Evolutionary conservation across 2,797 vertebrate species (phyloP), one percentile per base, ranked within the genome.

Genomic region (Lindbergichthys nudifrons): DNA sequence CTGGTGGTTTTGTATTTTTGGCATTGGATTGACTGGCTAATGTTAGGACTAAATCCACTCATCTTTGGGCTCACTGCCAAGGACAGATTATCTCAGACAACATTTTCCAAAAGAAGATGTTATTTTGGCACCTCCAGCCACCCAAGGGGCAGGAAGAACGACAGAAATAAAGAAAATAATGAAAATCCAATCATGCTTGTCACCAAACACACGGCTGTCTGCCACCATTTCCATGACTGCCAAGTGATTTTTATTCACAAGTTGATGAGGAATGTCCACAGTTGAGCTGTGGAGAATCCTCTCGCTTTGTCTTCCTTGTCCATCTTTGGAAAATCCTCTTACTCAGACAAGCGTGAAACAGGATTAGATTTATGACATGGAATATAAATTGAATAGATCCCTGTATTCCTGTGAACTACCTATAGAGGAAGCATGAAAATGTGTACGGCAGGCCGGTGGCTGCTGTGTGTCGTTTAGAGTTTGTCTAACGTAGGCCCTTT

Each of bases 61-160:
- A 85, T 93, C 87, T 81, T 64, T 82, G 80, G 70, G 79, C 65
- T 53, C 78, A 61, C 70, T 81, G 82, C 79, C 81, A 95, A 94
- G 88, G 85, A 63, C 46, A 76, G 92, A 96, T 96, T 94, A 95
- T 87, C 77, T 92, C 92, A 86, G 87, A 94, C 26, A 94, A 88
- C 7, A 92, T 92, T 92, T 81, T 72, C 39, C 81, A 89, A 87
- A 88, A 93, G 91, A 93, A 94, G 93, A 93, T 82, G 85, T 84
- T 83, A 80, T 86, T 81, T 80, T 88, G 76, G 89, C 82, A 81
- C 82, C 65, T 85, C 75, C 56, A 88, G 76, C 77, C 77, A 36
- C 52, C 70, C 68, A 65, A 30, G 63, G 79, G 66, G 64, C 68
- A n/a, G 46, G 16, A 18, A 13, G 5, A 61, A 30, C 11, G 5